Evolutionary conservation across 2,797 vertebrate genomes (phyloP).

Genomic region (Trichosurus vulpecula): DNA sequence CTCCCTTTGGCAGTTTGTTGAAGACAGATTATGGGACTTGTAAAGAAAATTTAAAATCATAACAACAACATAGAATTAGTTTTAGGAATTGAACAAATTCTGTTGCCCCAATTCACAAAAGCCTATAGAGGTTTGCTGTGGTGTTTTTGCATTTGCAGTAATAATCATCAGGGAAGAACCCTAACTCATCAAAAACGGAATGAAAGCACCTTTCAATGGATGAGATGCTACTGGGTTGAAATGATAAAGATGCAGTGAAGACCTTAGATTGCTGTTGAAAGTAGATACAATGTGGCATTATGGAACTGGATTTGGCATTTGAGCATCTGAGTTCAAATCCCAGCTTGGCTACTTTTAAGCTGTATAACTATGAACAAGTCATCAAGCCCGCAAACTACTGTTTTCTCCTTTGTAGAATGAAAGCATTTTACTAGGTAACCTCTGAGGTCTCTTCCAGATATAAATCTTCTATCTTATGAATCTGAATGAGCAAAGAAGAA

Average conservation of each 20-base stretch:
- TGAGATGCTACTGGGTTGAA: neutral
- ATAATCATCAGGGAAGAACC: slow-evolving; percentile 42
- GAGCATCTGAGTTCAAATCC: neutral
- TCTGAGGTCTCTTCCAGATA: neutral
- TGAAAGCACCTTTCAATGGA: neutral
- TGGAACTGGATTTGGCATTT: neutral
- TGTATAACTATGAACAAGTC: neutral
- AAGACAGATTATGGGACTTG: slow-evolving; percentile 68
- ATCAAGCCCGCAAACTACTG: too few relatives aligned
- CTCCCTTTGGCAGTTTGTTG: slow-evolving; percentile 67
- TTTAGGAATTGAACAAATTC: slow-evolving; percentile 55
- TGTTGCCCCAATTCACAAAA: slow-evolving; percentile 27
- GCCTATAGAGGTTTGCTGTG: neutral
- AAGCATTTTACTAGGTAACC: neutral
- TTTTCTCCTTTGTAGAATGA: neutral
- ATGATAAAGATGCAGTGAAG: neutral
- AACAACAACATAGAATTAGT: slow-evolving; percentile 73
- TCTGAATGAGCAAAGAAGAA: neutral
- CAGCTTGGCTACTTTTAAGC: neutral
- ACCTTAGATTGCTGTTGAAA: neutral
- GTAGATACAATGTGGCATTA: neutral
- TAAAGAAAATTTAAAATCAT: slow-evolving; percentile 73
- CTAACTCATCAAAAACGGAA: slow-evolving; percentile 27
- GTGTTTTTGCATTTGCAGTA: slow-evolving; percentile 13
- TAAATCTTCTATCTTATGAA: neutral